These are phyloP conservation scores for Xenopus laevis DNA, from an alignment of 2,113 vertebrate genomes.

Conservation along the genomic window DNA sequence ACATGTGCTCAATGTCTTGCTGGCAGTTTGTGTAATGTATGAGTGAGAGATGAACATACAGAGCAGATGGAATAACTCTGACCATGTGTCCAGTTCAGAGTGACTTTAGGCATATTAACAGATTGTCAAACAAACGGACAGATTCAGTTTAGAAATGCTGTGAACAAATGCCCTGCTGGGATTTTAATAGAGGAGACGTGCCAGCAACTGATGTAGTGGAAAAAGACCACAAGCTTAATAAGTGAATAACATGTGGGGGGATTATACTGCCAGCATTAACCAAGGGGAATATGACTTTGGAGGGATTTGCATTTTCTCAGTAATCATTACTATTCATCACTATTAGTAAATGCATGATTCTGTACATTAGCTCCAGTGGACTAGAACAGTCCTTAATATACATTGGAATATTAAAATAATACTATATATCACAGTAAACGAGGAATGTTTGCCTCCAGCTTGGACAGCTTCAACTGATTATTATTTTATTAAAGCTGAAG, in stretches of 20 bases:
- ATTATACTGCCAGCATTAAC: not conserved
- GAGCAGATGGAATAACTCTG: conserved; percentile 4
- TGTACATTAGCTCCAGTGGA: no score
- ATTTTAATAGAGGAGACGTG: not conserved
- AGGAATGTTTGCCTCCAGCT: no score
- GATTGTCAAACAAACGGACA: not conserved
- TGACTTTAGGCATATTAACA: not conserved
- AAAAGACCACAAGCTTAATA: not conserved
- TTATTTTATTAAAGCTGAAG: no score
- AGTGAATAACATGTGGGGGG: not conserved
- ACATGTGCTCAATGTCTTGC: no score
- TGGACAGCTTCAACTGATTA: no score
- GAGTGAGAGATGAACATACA: not conserved
- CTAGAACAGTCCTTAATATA: no score
- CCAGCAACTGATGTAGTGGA: not conserved
- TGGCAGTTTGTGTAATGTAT: not conserved
- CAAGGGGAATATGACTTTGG: not conserved
- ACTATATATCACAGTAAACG: no score
- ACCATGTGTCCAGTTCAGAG: not conserved
- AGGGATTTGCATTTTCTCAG: no score
- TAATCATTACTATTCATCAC: no score
- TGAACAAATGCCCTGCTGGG: conserved; percentile 1
- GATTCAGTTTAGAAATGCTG: not conserved
- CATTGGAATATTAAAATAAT: no score
- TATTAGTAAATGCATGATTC: no score